phyloP scores from a whole-genome alignment of 2,888 invertebrate species.

The Celastrina argiolus region DNA sequence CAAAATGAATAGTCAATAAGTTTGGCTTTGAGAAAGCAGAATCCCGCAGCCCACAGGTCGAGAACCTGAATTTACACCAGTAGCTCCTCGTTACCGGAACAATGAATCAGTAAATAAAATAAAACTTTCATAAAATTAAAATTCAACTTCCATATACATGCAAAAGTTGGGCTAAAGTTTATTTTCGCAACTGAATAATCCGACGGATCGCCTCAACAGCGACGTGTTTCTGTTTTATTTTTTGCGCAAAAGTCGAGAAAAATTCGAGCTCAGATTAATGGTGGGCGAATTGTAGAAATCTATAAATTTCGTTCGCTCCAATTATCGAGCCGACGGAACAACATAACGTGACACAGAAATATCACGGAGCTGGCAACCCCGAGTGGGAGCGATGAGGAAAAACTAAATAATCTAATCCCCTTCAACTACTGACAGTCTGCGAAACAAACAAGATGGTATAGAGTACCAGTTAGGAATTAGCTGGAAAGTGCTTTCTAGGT shows the following conservation, averaged over 20 bases:
- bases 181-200: conserved; percentile 6
- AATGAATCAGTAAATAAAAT: background rate
- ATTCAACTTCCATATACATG: background rate
- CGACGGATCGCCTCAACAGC: background rate
- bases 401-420: conserved; percentile 20
- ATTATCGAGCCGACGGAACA: conserved; percentile 24
- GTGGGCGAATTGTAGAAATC: conserved; percentile 24
- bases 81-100: background rate
- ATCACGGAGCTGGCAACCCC: conserved; percentile 25
- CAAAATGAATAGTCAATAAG: too few relatives aligned
- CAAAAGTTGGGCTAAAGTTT: conserved; percentile 1
- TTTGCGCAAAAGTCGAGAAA: background rate
- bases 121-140: background rate
- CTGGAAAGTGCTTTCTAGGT: background rate
- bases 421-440: background rate
- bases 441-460: background rate
- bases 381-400: conserved; percentile 3
- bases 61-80: background rate
- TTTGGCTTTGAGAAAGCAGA: background rate
- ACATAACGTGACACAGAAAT: conserved; percentile 29
- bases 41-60: background rate
- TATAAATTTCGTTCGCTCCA: conserved; percentile 25
- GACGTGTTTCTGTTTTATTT: conserved; percentile 9
- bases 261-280: conserved; percentile 20
- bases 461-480: background rate